Evolutionary conservation across 2,113 vertebrate genomes (phyloP), one percentile per base, ranked within the genome.

Genomic region (Podarcis cretensis): DNA sequence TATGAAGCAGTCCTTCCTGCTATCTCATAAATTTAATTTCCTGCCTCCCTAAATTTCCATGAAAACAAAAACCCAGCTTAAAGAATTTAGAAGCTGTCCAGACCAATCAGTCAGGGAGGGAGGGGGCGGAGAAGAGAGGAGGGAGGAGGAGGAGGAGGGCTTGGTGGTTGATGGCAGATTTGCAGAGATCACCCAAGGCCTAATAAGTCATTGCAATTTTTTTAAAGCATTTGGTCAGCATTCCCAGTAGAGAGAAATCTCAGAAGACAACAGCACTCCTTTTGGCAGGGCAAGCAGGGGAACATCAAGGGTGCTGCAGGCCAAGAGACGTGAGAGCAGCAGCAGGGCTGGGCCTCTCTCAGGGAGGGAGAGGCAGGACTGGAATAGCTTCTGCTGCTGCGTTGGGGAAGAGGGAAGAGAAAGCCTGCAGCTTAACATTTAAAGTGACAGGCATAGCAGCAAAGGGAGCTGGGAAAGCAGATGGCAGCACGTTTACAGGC

Each of bases 121-220:
- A 59, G 69, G 71, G 40, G 5, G 30, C 25, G 3, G 43, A n/a
- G 84, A 63, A 85, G 78, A 3, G 0, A 74, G 48, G 79, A 69
- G 80, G 91, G 40, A 21, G 25, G 18, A 59, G 25, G 7, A 5
- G 30, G n/a, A 59, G 40, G 0, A 7, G 73, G 93, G 84, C 18
- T 57, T 37, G 37, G 75, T 91, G 91, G 86, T 87, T 91, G 89
- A 86, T 89, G 89, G 84, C 86, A 93, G 91, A 81, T 90, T 92
- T 93, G 88, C 1, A 14, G 84, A 23, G 1, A 86, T 90, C 88
- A 92, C 91, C 88, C 92, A 92, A 89, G 92, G 93, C 91, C 84
- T 35, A 65, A 83, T 77, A 92, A 95, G 89, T 93, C 93, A 94
- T 71, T 78, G 78, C 57, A 87, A 92, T 88, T 83, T 32, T 37